A percentile compares a stretch with the other conserved stretches of the same genome.
phyloP scores from a whole-genome alignment of 2,888 invertebrate genomes.

The Eremobia ochroleuca region DNA sequence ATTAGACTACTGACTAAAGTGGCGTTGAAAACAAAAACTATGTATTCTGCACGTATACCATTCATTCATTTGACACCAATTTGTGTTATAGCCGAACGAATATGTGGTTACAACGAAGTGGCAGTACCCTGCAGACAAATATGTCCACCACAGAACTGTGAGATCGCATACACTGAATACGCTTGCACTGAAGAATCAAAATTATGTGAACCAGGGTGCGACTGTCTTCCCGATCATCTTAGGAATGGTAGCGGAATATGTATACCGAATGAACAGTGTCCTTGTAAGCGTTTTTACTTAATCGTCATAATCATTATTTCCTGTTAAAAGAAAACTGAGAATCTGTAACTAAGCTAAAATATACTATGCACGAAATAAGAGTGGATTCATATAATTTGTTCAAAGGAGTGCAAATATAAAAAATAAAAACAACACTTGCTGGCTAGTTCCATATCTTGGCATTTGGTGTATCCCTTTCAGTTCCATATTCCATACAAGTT shows the following conservation, averaged over 20 bases:
- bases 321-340: too few species aligned
- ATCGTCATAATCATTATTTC: too few species aligned
- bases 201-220: constrained; percentile 72
- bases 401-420: too few species aligned
- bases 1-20: not conserved
- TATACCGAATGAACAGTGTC: constrained; percentile 51
- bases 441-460: too few species aligned
- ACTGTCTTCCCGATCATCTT: constrained; percentile 70
- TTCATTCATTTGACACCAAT: not conserved
- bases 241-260: constrained; percentile 71
- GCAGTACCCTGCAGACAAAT: constrained; percentile 65
- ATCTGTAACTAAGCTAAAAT: too few species aligned
- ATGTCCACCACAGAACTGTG: constrained; percentile 75
- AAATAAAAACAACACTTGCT: too few species aligned
- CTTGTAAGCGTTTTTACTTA: too few species aligned
- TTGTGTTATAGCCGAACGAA: constrained; percentile 17
- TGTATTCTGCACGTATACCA: not conserved
- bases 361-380: too few species aligned
- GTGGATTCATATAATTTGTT: too few species aligned
- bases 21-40: not conserved
- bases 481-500: too few species aligned
- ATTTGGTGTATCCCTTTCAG: too few species aligned
- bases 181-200: constrained; percentile 50
- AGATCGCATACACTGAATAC: constrained; percentile 70
- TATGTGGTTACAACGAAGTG: constrained; percentile 73